Percentiles rank a stretch among this genome's conserved stretches.
Evolutionary conservation across 2,888 invertebrate species (phyloP).

Genomic region (Onthophagus sagittarius): DNA sequence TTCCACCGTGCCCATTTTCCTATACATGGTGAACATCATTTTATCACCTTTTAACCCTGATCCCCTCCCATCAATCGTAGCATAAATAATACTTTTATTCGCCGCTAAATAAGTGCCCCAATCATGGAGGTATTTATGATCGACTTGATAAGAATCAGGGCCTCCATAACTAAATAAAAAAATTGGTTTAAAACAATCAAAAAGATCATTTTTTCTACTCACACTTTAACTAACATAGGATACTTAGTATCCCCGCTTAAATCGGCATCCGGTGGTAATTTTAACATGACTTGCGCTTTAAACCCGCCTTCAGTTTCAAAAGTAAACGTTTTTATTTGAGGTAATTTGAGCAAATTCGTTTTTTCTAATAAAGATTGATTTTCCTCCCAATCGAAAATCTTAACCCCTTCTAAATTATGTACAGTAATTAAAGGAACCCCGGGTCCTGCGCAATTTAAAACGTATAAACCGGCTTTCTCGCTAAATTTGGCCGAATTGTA

Average conservation of each 20-base stretch:
- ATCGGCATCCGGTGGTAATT: conserved; percentile 69
- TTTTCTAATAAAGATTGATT: conserved; percentile 56
- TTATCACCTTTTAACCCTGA: conserved; percentile 81
- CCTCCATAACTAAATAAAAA: conserved; percentile 66
- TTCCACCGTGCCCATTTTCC: conserved; percentile 83
- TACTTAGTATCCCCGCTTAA: conserved; percentile 66
- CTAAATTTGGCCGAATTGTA: conserved; percentile 70
- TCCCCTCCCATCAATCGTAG: conserved; percentile 87
- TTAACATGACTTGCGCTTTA: conserved; percentile 69
- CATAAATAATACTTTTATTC: conserved; percentile 80
- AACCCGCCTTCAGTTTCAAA: conserved; percentile 65
- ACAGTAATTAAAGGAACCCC: conserved; percentile 71
- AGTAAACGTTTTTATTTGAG: conserved; percentile 57
- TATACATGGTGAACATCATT: conserved; percentile 77
- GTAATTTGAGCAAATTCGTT: conserved; percentile 53
- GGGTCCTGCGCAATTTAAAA: conserved; percentile 80
- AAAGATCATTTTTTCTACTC: conserved; percentile 50
- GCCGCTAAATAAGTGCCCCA: conserved; percentile 87
- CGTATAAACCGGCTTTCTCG: conserved; percentile 54
- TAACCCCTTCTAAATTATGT: conserved; percentile 52
- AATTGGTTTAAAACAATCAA: neutral
- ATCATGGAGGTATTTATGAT: conserved; percentile 75
- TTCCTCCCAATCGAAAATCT: conserved; percentile 60
- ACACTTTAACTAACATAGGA: conserved; percentile 82
- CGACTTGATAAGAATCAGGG: conserved; percentile 83